phyloP scores from a whole-genome alignment of 30 jellyfish, hydroid and myxozoan species.

The Clytia hemisphaerica region DNA sequence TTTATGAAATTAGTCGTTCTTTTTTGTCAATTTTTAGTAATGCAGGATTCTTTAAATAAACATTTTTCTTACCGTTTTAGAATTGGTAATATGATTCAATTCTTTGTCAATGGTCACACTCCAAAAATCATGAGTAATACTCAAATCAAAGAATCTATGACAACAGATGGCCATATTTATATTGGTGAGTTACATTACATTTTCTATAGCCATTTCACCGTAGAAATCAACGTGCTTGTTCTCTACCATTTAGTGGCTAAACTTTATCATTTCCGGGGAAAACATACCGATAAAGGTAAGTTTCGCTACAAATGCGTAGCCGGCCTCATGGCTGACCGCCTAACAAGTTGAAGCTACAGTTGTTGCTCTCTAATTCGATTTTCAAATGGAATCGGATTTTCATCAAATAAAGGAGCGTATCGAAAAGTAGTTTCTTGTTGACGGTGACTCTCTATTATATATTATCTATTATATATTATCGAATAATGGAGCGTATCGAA shows the following conservation, averaged over 20 bases:
- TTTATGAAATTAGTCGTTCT: not conserved
- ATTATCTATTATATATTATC: no score
- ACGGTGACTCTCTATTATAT: no score
- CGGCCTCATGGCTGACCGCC: no score
- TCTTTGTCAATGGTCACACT: slow-evolving; percentile 32
- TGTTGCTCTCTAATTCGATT: no score
- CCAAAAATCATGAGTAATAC: slow-evolving; percentile 15
- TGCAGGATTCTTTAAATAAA: not conserved
- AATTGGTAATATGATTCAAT: not conserved
- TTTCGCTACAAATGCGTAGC: no score
- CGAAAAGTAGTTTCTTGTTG: no score
- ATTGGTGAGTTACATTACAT: slow-evolving; percentile 23
- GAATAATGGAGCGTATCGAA: no score
- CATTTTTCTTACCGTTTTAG: not conserved
- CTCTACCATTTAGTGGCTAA: not conserved
- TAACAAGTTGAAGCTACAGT: no score
- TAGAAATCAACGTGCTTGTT: not conserved
- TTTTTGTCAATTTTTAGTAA: not conserved
- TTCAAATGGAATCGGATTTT: no score
- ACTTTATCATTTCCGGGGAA: no score
- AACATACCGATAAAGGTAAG: no score
- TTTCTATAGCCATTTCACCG: not conserved
- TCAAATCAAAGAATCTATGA: slow-evolving; percentile 5
- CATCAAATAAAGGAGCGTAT: no score
- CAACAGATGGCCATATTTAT: slow-evolving; percentile 42